Evolutionary conservation across 1,140 invertebrate species (phyloP), one percentile per base, ranked within the genome.

Genomic region (Maniola jurtina): DNA sequence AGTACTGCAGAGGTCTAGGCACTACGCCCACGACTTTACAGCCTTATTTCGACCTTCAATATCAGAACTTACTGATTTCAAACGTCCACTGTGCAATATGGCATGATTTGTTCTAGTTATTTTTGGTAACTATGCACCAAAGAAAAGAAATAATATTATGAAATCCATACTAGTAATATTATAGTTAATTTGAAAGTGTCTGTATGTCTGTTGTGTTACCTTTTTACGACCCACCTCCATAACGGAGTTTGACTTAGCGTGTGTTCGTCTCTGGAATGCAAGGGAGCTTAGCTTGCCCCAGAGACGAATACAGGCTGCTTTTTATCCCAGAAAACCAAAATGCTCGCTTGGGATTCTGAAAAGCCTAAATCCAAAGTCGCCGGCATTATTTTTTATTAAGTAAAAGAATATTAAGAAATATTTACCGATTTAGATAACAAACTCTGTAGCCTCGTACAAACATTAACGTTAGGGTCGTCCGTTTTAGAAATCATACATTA

Each of bases 21-120:
- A 60, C 45, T 64, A 59, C 62, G 62, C 67, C 67, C 58, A 68
- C 67, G 36, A 36, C 38, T 52, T 50, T 35, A 63, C 60, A 68
- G 60, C 60, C 38, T 62, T 56, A 68, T 63, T 61, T 63, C 50
- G 68, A 76, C 75, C 75, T 76, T 76, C 74, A 69, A 64, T 72
- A 60, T 67, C 61, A 68, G 45, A 65, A 72, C 64, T 59, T 58
- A 64, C 58, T 13, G 59, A 73, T 73, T 73, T 56, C 59, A 66
- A 63, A 57, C 48, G 55, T 55, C 36, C 55, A 52, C 45, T 61
- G 34, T 34, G 55, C 54, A 64, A 64, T 64, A 64, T 64, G 38
- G 34, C 34, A 35, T 16, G 2, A 60, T n/a, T 16, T 66, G 47
- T 56, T 14, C 58, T 38, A 48, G 11, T 50, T 50, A 35, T n/a